Evolutionary conservation across 2,888 invertebrate species (phyloP).

Genomic region (Melanostoma scalare): DNA sequence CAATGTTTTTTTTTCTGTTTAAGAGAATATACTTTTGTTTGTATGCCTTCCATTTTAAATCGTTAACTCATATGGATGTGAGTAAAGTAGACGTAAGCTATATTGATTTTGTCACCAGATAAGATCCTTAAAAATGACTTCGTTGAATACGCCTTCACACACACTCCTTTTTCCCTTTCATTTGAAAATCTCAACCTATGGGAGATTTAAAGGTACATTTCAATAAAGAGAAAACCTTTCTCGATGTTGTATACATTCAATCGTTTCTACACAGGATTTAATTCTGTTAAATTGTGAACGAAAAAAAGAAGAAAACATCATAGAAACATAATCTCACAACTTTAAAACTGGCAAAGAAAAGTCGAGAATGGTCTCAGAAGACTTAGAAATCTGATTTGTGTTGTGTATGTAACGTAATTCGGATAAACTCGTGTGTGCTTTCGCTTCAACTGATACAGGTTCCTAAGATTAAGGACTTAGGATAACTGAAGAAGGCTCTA

Average conservation of each 20-base stretch:
- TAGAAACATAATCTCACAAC: slow-evolving; percentile 12
- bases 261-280: neutral
- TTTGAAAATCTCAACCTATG: neutral
- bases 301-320: neutral
- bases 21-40: slow-evolving; percentile 12
- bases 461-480: neutral
- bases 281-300: slow-evolving; percentile 7
- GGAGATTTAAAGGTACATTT: slow-evolving; percentile 6
- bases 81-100: slow-evolving; percentile 25
- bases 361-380: too few species aligned
- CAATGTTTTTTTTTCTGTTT: neutral
- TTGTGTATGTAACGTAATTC: neutral
- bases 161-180: neutral
- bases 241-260: neutral
- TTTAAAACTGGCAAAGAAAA: neutral
- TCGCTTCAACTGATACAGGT: slow-evolving; percentile 4
- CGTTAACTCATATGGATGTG: slow-evolving; percentile 28
- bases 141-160: slow-evolving; percentile 7
- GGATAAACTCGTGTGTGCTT: slow-evolving; percentile 1
- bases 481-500: neutral
- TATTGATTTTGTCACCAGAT: slow-evolving; percentile 42
- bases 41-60: slow-evolving; percentile 36
- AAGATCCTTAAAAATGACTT: neutral
- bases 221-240: neutral
- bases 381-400: too few species aligned